Conservation (phyloP, 2,113 vertebrate species). For the Semicossyphus pulcher region DNA sequence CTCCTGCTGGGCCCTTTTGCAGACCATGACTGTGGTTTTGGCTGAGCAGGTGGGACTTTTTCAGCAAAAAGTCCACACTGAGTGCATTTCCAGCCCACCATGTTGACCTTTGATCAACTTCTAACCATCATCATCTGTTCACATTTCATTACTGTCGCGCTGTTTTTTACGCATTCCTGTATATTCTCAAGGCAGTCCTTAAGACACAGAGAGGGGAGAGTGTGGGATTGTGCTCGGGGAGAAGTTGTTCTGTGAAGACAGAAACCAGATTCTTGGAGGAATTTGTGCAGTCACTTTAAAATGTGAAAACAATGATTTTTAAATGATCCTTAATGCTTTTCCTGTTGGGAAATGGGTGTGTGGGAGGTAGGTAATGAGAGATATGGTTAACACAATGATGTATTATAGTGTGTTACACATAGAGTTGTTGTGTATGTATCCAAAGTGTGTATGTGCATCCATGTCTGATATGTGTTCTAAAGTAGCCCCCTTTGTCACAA, state of each 20-base stretch:
- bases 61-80: neutral
- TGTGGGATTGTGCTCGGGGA: slow-evolving; percentile 73
- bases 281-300: slow-evolving; percentile 46
- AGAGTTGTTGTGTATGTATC: slow-evolving; percentile 19
- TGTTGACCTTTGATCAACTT: slow-evolving; percentile 61
- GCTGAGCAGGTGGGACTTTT: slow-evolving; percentile 45
- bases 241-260: slow-evolving; percentile 61
- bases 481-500: slow-evolving; percentile 45
- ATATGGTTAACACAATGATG: slow-evolving; percentile 41
- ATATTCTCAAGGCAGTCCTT: slow-evolving; percentile 66
- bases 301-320: slow-evolving; percentile 60
- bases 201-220: slow-evolving; percentile 53
- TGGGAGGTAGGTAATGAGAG: slow-evolving; percentile 56
- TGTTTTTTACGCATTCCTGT: slow-evolving; percentile 62
- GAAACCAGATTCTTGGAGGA: slow-evolving; percentile 41
- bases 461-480: slow-evolving; percentile 48
- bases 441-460: slow-evolving; percentile 24
- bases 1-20: slow-evolving; percentile 21
- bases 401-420: slow-evolving; percentile 5
- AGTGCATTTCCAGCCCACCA: slow-evolving; percentile 47
- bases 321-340: slow-evolving; percentile 66
- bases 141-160: slow-evolving; percentile 57
- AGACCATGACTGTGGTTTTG: slow-evolving; percentile 48
- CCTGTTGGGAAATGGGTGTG: slow-evolving; percentile 51
- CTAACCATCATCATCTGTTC: slow-evolving; percentile 49